phyloP scores from a whole-genome alignment of 2,888 invertebrate genomes.

The Apoda limacodes region DNA sequence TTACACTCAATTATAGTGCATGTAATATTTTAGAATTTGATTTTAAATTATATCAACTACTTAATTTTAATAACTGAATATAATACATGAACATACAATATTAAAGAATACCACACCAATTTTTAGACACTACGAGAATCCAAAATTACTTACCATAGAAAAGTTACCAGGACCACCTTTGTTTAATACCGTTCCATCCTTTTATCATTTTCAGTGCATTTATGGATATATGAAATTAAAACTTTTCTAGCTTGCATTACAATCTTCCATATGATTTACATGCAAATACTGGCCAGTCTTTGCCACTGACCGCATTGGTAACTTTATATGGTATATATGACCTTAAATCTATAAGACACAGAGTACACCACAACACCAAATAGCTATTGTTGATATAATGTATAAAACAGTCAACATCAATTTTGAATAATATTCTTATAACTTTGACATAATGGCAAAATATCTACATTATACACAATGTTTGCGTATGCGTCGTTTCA shows the following conservation, averaged over 20 bases:
- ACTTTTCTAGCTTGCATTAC: no score
- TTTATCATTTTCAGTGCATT: no score
- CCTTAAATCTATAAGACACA: conserved; percentile 65
- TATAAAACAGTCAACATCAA: conserved; percentile 72
- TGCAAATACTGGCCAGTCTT: no score
- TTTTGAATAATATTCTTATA: conserved; percentile 64
- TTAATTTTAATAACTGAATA: conserved; percentile 27
- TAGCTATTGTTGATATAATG: conserved; percentile 69
- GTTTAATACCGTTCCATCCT: no score
- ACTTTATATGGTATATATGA: conserved; percentile 51
- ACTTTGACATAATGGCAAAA: conserved; percentile 63
- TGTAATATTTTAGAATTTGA: conserved; percentile 49
- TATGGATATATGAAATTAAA: no score
- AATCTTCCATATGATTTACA: no score
- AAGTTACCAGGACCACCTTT: no score
- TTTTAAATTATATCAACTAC: conserved; percentile 46
- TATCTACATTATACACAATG: conserved; percentile 65
- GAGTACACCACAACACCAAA: conserved; percentile 71
- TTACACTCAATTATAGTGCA: conserved; percentile 56
- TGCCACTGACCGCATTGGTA: no score
- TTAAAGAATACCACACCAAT: conserved; percentile 68
- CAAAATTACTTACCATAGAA: conserved; percentile 57
- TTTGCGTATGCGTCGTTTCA: no score
- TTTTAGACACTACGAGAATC: conserved; percentile 58
- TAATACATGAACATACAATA: conserved; percentile 43